Evolutionary conservation across 1,140 invertebrate genomes (phyloP), one percentile per base, ranked within the genome.

Genomic region (Probaryconus sp.): DNA sequence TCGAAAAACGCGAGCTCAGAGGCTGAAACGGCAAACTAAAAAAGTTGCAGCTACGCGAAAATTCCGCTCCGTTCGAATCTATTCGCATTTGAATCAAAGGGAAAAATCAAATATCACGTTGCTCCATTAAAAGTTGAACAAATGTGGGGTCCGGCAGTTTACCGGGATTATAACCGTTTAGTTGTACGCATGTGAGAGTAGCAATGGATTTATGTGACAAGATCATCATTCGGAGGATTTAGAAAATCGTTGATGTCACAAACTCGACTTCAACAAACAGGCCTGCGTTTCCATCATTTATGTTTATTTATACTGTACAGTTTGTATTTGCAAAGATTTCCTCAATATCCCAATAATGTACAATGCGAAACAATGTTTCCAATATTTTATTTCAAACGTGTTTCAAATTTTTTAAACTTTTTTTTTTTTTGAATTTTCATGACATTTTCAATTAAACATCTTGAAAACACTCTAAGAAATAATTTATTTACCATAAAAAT

Each of bases 51-150:
- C 31, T 42, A 18, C 20, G 42, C 13, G 40, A 47, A 64, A 42
- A 61, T 65, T 58, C 47, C 38, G 45, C 33, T 53, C 20, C 50
- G 30, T 38, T 58, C 50, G 53, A 56, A 28, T 24, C 20, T 50
- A 58, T 51, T 10, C 17, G 45, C 56, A 50, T 40, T 55, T 56
- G 55, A 65, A 63, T 65, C 40, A 73, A 71, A 72, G 74, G 60
- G 71, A 21, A 61, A 71, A 78, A 81, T 81, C 77, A 73, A 81
- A 79, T 76, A 76, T 60, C 72, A 51, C 68, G 50, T 10, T 65
- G 73, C 65, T 71, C 74, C 56, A 78, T 76, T 81, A 74, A 83
- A 83, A 82, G 73, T 76, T 58, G 74, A 81, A 76, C 73, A 56
- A 78, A 79, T 79, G 17, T 20, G 45, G 42, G 58, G 18, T 26